phyloP scores from a whole-genome alignment of 2,888 invertebrate genomes.

The Dasysyrphus tricinctus region DNA sequence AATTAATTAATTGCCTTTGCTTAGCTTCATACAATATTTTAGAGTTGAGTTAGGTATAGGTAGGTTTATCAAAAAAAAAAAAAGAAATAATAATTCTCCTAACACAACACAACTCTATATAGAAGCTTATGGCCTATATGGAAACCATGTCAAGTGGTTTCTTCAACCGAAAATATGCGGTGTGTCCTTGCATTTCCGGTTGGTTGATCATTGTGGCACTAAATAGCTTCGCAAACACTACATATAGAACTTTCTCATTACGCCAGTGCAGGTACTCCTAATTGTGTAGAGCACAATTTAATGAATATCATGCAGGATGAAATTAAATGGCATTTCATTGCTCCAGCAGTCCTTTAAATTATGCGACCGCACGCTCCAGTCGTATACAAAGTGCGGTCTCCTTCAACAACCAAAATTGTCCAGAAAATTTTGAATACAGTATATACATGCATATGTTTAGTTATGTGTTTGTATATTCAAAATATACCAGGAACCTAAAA shows the following conservation, averaged over 20 bases:
- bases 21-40: slow-evolving; percentile 4
- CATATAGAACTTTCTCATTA: slow-evolving; percentile 36
- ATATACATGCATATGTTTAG: not conserved
- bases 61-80: too few species aligned
- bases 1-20: slow-evolving; percentile 37
- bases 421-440: slow-evolving; percentile 32
- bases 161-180: slow-evolving; percentile 22
- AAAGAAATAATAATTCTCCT: too few species aligned
- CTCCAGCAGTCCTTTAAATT: slow-evolving; percentile 74
- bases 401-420: slow-evolving; percentile 52
- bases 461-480: slow-evolving; percentile 4
- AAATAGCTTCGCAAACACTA: slow-evolving; percentile 48
- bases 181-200: slow-evolving; percentile 39
- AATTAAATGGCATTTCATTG: slow-evolving; percentile 76
- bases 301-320: slow-evolving; percentile 48
- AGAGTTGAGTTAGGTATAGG: not conserved
- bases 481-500: slow-evolving; percentile 16
- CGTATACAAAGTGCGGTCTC: slow-evolving; percentile 48
- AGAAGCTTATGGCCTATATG: slow-evolving; percentile 11
- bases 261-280: slow-evolving; percentile 34
- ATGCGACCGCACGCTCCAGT: slow-evolving; percentile 67
- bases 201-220: slow-evolving; percentile 42
- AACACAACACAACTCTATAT: slow-evolving; percentile 8
- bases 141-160: slow-evolving; percentile 47
- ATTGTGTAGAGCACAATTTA: slow-evolving; percentile 52